These are phyloP conservation scores for Cisticola juncidis DNA, from an alignment of 2,113 vertebrate genomes.

Conservation along the genomic window DNA sequence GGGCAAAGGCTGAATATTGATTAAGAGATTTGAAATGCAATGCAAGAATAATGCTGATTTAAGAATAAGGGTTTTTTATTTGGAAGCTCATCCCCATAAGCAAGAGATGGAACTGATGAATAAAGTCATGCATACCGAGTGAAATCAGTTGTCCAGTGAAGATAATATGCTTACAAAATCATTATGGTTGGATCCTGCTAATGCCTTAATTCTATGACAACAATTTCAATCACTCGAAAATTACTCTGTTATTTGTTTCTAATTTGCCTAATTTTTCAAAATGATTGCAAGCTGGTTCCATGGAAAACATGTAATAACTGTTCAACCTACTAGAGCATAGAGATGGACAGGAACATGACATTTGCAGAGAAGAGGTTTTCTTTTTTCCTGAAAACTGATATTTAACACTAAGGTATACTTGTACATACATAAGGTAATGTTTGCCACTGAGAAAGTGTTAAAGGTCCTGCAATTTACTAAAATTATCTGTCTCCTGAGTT, in stretches of 20 bases:
- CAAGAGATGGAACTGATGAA: not conserved
- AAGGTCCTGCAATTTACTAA: not conserved
- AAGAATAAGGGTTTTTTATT: not conserved
- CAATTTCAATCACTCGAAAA: conserved; percentile 16
- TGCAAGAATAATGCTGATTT: not conserved
- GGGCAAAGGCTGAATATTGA: not conserved
- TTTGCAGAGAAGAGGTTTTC: not conserved
- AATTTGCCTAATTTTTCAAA: conserved; percentile 20
- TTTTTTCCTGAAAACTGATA: not conserved
- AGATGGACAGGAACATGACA: not conserved
- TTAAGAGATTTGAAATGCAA: not conserved
- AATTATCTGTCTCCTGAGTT: not conserved
- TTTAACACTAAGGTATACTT: not conserved
- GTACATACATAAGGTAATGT: too few species aligned
- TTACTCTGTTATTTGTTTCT: conserved; percentile 6
- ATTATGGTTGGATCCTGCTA: not conserved
- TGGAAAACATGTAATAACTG: not conserved
- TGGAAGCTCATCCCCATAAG: not conserved
- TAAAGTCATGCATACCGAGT: not conserved
- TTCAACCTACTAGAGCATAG: not conserved
- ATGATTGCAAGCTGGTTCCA: not conserved
- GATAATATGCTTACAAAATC: conserved; percentile 35
- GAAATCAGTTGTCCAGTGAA: conserved; percentile 15
- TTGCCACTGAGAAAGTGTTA: not conserved
- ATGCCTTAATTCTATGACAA: not conserved